phyloP scores from a whole-genome alignment of 1,140 invertebrate genomes.

The Halotydeus destructor region DNA sequence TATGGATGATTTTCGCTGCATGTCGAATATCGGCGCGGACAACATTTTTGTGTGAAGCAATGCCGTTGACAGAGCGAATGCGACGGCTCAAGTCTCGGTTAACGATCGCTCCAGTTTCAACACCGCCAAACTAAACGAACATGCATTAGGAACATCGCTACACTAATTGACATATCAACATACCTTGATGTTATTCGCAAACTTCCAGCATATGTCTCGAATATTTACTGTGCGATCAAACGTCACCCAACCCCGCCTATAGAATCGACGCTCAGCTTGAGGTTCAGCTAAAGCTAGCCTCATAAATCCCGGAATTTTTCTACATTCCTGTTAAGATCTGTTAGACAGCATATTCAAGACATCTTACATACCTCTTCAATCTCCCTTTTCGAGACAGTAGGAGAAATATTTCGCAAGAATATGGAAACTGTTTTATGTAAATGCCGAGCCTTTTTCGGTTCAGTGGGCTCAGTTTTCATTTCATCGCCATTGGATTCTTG shows the following conservation, averaged over 20 bases:
- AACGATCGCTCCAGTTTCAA: slow-evolving; percentile 79
- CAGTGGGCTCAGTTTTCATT: slow-evolving; percentile 3
- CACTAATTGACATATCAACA: slow-evolving; percentile 32
- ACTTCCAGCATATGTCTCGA: slow-evolving; percentile 97
- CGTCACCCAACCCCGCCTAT: slow-evolving; percentile 91
- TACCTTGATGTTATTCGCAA: slow-evolving; percentile 90
- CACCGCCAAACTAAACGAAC: slow-evolving; percentile 35
- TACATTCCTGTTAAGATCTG: slow-evolving; percentile 46
- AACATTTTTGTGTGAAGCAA: slow-evolving; percentile 72
- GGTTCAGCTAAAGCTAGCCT: slow-evolving; percentile 91
- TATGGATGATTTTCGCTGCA: slow-evolving; percentile 81
- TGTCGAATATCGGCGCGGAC: slow-evolving; percentile 78
- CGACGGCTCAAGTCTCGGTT: slow-evolving; percentile 79
- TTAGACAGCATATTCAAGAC: slow-evolving; percentile 8
- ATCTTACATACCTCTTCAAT: slow-evolving; percentile 8
- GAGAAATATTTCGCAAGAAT: not conserved
- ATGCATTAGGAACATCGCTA: not conserved
- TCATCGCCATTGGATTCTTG: slow-evolving; percentile 15
- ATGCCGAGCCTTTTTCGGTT: not conserved
- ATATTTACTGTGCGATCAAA: slow-evolving; percentile 92
- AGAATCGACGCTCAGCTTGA: slow-evolving; percentile 78
- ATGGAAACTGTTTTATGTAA: slow-evolving; percentile 7
- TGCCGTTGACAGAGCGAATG: slow-evolving; percentile 73
- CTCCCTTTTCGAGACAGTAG: not conserved
- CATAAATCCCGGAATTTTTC: slow-evolving; percentile 82